Percentiles rank a stretch among this genome's conserved stretches.
Conservation (phyloP, 2,797 vertebrate genomes). For the Pangasius macronema region DNA sequence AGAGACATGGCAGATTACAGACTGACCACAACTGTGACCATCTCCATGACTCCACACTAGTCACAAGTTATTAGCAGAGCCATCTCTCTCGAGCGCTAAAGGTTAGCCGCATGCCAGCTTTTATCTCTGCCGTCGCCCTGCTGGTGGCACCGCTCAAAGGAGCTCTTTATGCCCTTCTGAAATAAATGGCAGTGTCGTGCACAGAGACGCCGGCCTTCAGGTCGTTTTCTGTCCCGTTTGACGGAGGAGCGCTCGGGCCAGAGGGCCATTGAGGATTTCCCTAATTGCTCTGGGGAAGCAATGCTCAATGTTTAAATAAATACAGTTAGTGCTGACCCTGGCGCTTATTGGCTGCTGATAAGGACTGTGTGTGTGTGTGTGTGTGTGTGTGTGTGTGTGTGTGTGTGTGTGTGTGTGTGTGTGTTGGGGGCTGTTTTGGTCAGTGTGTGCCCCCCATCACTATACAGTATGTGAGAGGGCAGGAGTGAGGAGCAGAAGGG, state of each 20-base stretch:
- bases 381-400: conserved; percentile 29
- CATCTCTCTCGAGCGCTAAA: conserved; percentile 50
- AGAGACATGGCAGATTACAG: conserved; percentile 27
- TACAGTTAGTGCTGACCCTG: conserved; percentile 84
- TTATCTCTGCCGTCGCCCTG: conserved; percentile 47
- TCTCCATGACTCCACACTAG: conserved; percentile 43
- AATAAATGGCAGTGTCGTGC: conserved; percentile 55
- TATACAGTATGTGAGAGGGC: conserved; percentile 79
- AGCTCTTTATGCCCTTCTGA: conserved; percentile 48
- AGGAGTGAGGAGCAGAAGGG: conserved; percentile 70
- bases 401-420: conserved; percentile 46
- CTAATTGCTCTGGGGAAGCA: conserved; percentile 84
- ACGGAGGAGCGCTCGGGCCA: conserved; percentile 71
- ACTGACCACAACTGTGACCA: conserved; percentile 33
- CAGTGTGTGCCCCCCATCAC: conserved; percentile 70
- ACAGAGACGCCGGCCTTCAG: conserved; percentile 11
- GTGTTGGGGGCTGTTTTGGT: conserved; percentile 68
- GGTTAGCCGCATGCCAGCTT: conserved; percentile 56
- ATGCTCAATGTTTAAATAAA: conserved; percentile 88
- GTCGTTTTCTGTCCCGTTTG: conserved; percentile 18
- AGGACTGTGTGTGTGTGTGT: conserved; percentile 64
- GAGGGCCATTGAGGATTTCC: conserved; percentile 83
- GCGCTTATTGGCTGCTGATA: conserved; percentile 71
- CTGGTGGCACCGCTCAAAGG: conserved; percentile 59
- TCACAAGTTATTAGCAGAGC: conserved; percentile 53